A percentile compares a stretch with the other conserved stretches of the same genome.
Evolutionary conservation across 2,797 vertebrate species (phyloP).

Genomic region (Acipenser ruthenus): DNA sequence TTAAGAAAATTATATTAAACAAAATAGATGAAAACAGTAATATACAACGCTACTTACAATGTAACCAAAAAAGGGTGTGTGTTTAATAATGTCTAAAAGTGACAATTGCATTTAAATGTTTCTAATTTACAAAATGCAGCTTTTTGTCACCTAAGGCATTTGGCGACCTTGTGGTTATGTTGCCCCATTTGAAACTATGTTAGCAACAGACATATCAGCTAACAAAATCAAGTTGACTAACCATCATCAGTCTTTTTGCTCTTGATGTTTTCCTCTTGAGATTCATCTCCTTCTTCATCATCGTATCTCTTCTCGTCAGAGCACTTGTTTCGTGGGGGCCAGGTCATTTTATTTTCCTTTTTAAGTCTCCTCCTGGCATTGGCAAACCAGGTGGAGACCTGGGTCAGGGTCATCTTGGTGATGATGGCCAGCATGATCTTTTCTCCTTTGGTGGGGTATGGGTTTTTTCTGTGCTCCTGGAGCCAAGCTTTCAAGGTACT

Average conservation of each 20-base stretch:
- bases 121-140: no score
- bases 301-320: slow-evolving; percentile 86
- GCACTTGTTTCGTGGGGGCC: slow-evolving; percentile 86
- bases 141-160: no score
- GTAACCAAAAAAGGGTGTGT: no score
- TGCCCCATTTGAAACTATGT: background rate
- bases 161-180: background rate
- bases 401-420: slow-evolving; percentile 84
- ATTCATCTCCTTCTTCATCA: slow-evolving; percentile 71
- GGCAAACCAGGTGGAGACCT: slow-evolving; percentile 65
- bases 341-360: slow-evolving; percentile 74
- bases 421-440: slow-evolving; percentile 85
- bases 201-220: background rate
- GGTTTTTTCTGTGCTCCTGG: slow-evolving; percentile 80
- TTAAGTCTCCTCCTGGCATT: slow-evolving; percentile 55
- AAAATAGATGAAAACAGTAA: no score
- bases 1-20: no score
- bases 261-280: slow-evolving; percentile 72
- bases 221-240: slow-evolving; percentile 39
- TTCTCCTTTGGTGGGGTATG: slow-evolving; percentile 79
- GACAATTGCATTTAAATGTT: no score
- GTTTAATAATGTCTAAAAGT: no score
- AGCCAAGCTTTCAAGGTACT: slow-evolving; percentile 80
- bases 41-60: no score
- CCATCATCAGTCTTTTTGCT: slow-evolving; percentile 75